Percentiles rank a stretch among this genome's conserved stretches.
Conservation (phyloP, 2,113 vertebrate genomes). For the Anas platyrhynchos region DNA sequence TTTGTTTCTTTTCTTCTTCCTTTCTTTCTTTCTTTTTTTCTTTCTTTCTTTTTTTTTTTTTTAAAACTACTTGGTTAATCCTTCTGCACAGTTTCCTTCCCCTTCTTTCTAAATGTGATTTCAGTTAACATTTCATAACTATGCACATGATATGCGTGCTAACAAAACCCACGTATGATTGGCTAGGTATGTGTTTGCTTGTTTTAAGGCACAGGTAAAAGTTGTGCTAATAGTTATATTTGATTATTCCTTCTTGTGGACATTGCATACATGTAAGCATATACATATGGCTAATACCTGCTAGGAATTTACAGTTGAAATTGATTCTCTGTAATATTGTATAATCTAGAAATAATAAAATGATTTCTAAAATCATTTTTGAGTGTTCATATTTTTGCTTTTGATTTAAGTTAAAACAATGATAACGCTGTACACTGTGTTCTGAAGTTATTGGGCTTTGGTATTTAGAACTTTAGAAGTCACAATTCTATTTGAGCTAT, state of each 20-base stretch:
- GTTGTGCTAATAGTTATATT: not conserved
- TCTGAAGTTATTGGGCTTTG: not conserved
- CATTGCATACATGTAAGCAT: not conserved
- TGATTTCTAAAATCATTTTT: not conserved
- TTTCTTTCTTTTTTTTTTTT: not conserved
- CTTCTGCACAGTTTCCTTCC: not conserved
- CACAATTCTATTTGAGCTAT: not conserved
- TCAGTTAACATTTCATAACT: not conserved
- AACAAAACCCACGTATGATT: not conserved
- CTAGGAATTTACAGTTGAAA: not conserved
- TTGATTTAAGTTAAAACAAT: not conserved
- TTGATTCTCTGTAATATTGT: not conserved
- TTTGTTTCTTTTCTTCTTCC: not conserved
- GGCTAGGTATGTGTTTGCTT: not conserved
- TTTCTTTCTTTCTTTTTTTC: not conserved
- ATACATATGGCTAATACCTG: not conserved
- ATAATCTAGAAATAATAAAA: not conserved
- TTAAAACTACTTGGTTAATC: not conserved
- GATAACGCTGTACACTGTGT: not conserved
- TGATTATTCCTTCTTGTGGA: not conserved
- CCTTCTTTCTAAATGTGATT: not conserved
- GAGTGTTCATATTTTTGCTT: not conserved
- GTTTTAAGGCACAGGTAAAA: not conserved
- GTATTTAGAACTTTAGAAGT: not conserved
- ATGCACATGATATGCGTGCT: not conserved